Evolutionary conservation across 64 coral and sea anemone genomes (phyloP).

Genomic region (Actinia tenebrosa): DNA sequence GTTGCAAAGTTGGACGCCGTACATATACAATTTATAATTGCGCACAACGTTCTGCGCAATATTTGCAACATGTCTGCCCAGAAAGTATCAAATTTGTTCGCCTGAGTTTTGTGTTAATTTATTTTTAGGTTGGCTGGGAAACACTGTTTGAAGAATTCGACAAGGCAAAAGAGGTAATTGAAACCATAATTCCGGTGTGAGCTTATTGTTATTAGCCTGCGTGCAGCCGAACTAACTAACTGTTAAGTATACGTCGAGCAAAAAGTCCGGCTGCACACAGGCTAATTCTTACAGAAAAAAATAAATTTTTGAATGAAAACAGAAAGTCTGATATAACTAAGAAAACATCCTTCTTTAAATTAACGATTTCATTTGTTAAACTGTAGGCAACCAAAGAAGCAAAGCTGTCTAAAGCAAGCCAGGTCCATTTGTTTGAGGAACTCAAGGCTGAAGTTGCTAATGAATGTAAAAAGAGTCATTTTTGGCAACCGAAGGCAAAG

Average conservation of each 20-base stretch:
- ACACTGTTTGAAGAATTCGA: conserved; percentile 88
- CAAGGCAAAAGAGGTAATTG: conserved; percentile 80
- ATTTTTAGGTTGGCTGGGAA: conserved; percentile 91
- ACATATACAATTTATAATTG: too few species aligned
- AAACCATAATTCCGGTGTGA: not conserved
- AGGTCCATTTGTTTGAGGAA: conserved; percentile 85
- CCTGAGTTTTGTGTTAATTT: not conserved
- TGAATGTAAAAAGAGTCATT: conserved; percentile 81
- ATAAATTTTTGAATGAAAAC: too few species aligned
- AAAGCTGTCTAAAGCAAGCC: conserved; percentile 56
- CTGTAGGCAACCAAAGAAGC: conserved; percentile 45
- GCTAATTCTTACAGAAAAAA: too few species aligned
- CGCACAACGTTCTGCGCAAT: too few species aligned
- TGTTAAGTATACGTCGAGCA: too few species aligned
- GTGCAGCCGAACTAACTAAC: too few species aligned
- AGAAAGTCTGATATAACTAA: too few species aligned
- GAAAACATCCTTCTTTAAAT: not conserved
- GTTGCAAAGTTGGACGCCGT: too few species aligned
- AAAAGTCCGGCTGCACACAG: too few species aligned
- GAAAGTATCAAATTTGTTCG: too few species aligned
- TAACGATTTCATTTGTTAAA: not conserved
- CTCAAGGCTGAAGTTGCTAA: conserved; percentile 68
- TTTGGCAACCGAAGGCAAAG: conserved; percentile 86
- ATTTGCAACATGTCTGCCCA: too few species aligned
- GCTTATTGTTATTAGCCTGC: too few species aligned